Evolutionary conservation across 2,113 vertebrate species (phyloP).

Genomic region (Chinchilla lanigera): DNA sequence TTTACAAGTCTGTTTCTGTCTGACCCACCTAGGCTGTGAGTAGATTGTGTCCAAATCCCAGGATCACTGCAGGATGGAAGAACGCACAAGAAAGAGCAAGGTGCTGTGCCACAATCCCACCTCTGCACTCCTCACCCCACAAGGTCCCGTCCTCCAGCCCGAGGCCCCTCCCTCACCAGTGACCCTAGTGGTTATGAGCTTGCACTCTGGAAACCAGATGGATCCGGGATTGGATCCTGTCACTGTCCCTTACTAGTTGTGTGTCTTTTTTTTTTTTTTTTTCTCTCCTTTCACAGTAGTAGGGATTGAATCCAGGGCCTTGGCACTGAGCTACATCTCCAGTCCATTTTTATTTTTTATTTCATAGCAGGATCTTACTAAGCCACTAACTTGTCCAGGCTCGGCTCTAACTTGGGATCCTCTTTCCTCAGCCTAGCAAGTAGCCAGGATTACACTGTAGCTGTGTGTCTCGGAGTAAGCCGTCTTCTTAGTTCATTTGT

Average conservation of each 20-base stretch:
- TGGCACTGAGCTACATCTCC: not conserved
- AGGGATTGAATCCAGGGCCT: not conserved
- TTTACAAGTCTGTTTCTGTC: not conserved
- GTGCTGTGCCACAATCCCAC: not conserved
- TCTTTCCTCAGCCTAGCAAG: not conserved
- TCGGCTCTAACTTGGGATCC: not conserved
- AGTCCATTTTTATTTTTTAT: not conserved
- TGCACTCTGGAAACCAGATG: not conserved
- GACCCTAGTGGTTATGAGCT: not conserved
- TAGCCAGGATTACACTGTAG: not conserved
- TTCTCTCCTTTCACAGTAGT: not conserved
- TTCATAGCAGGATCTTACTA: not conserved
- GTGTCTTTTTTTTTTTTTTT: not conserved
- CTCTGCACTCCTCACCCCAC: not conserved
- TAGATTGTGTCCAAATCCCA: not conserved
- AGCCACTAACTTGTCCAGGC: not conserved
- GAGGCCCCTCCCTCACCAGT: rapidly evolving
- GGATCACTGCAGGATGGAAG: not conserved
- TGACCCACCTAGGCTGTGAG: not conserved
- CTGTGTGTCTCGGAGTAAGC: not conserved
- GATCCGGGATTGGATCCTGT: not conserved
- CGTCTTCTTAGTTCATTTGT: not conserved
- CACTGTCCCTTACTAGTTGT: not conserved
- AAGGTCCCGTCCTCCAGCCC: not conserved
- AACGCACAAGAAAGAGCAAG: not conserved